These are phyloP conservation scores for Lucinisca nassula DNA, from an alignment of 2,888 invertebrate species.

Conservation along the genomic window DNA sequence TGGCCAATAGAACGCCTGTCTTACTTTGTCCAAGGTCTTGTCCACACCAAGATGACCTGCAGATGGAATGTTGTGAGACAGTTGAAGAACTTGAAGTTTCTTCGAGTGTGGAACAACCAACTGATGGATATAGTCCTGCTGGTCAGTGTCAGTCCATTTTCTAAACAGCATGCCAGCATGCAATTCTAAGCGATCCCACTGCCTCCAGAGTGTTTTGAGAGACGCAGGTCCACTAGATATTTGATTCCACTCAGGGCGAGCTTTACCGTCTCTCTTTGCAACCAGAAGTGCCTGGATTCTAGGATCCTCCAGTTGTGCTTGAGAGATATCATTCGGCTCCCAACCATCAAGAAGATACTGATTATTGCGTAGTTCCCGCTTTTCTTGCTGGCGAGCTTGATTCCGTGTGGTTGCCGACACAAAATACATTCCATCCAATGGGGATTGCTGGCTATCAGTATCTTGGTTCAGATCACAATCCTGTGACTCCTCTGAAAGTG, in stretches of 20 bases:
- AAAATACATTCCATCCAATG: neutral
- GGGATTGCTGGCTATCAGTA: neutral
- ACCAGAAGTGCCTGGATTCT: neutral
- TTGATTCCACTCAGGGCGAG: constrained; percentile 35
- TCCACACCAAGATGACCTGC: constrained; percentile 68
- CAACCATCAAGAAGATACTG: neutral
- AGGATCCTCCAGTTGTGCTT: neutral
- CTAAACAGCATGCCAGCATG: constrained; percentile 53
- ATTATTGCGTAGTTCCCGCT: neutral
- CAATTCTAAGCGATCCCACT: constrained; percentile 64
- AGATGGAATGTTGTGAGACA: constrained; percentile 40
- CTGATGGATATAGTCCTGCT: neutral
- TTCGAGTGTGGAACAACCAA: neutral
- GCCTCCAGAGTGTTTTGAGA: constrained; percentile 59
- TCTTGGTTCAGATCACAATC: neutral
- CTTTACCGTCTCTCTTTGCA: neutral
- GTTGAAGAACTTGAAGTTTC: neutral
- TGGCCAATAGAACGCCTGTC: constrained; percentile 51
- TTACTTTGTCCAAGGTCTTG: constrained; percentile 35
- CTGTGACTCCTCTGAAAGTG: constrained; percentile 1
- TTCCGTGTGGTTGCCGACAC: neutral
- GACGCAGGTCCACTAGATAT: constrained; percentile 6
- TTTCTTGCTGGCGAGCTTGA: neutral
- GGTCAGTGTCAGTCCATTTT: neutral
- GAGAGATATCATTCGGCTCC: neutral